Evolutionary conservation across 2,113 vertebrate species (phyloP).

Genomic region (Protobothrops mucrosquamatus): DNA sequence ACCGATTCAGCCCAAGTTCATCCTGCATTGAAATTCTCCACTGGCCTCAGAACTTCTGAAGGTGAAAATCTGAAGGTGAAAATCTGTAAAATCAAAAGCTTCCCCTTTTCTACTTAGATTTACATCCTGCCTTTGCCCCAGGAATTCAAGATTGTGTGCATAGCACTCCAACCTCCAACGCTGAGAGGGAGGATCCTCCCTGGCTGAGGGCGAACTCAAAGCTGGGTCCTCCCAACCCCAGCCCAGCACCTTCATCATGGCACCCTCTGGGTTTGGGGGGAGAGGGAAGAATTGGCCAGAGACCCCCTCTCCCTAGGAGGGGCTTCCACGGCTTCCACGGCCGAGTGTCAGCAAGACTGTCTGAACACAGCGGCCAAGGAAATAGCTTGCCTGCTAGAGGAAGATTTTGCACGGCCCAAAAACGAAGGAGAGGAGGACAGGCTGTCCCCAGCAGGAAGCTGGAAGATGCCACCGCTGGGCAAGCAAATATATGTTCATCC

Average conservation of each 20-base stretch:
- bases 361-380: not conserved
- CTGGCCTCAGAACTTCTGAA: not conserved
- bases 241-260: not conserved
- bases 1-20: not conserved
- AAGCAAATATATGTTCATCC: not conserved
- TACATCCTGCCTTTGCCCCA: not conserved
- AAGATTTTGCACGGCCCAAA: not conserved
- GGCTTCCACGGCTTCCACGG: too few relatives aligned
- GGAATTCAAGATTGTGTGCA: not conserved
- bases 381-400: not conserved
- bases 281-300: not conserved
- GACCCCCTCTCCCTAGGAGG: not conserved
- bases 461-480: not conserved
- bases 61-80: not conserved
- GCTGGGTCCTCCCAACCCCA: not conserved
- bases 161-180: not conserved
- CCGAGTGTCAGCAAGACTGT: not conserved
- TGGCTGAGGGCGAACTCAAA: not conserved
- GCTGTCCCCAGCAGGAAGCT: not conserved
- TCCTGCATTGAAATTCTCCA: not conserved
- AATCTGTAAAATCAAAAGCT: not conserved
- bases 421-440: not conserved
- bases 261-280: not conserved
- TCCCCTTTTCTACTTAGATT: too few relatives aligned
- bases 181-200: not conserved